A percentile compares a stretch with the other conserved stretches of the same genome.
phyloP scores from a whole-genome alignment of 1,140 invertebrate genomes.

The Lerema accius region DNA sequence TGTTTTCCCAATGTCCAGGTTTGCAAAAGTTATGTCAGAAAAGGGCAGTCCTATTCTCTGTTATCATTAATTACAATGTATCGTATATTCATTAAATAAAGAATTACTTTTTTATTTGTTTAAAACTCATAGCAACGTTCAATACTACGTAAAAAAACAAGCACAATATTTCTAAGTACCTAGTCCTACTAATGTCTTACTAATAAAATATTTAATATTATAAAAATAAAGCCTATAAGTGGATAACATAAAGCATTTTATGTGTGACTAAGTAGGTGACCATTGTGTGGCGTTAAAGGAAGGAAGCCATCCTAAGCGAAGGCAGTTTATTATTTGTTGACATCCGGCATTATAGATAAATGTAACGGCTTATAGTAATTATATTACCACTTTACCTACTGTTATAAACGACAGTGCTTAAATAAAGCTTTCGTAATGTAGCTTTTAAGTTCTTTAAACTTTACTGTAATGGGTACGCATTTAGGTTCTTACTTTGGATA shows the following conservation, averaged over 20 bases:
- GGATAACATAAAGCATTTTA: constrained; percentile 3
- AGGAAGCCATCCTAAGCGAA: not conserved
- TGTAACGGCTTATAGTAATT: not conserved
- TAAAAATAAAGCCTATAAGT: not conserved
- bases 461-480: too few species aligned
- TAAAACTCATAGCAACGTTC: too few species aligned
- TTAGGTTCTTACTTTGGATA: too few species aligned
- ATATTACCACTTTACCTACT: not conserved
- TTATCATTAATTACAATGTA: too few species aligned
- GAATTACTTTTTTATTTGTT: too few species aligned
- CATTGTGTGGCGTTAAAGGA: constrained; percentile 4
- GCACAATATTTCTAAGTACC: not conserved
- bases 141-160: not conserved
- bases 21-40: too few species aligned
- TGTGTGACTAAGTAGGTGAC: constrained; percentile 3
- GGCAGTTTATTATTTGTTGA: not conserved
- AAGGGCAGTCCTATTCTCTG: too few species aligned
- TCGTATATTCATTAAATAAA: too few species aligned
- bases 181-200: not conserved
- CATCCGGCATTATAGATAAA: not conserved
- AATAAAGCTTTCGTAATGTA: too few species aligned
- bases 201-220: not conserved
- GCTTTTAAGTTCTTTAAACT: too few species aligned
- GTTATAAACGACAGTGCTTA: not conserved
- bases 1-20: too few species aligned